Base-by-base conservation (phyloP, 2,113 vertebrate genomes). In the Athene noctua region DNA sequence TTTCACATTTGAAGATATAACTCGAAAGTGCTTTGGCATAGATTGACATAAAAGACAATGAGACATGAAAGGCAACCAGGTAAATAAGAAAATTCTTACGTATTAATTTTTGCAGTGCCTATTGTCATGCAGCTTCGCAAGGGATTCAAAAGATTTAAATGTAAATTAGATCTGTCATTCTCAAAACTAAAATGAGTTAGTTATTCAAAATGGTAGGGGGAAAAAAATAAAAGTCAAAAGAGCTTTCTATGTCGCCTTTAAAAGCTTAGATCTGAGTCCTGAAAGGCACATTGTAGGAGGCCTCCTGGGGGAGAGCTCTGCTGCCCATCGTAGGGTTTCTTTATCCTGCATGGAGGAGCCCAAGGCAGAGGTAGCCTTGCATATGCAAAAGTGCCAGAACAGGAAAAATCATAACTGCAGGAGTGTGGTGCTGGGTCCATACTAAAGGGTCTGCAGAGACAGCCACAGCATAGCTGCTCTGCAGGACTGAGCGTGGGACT, bases 11-110 rank as follows among this genome's bases (percentile, higher is more conserved):
- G 61, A 94, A 80, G 40, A 46, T 42, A 21, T 3, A 86, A 80
- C 30, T 77, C 85, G 40, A 47, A 92, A 88, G 29, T 77, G 36
- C 30, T 11, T 75, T 90, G 42, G 36, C 66, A 40, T 9, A 80
- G 57, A 92, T 38, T 89, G 83, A 68, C 40, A 71, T 68, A 79
- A 86, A 93, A 89, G 68, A 85, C 57, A 87, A 94, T 22, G 66
- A 94, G 82, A 92, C 32, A 68, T 77, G 78, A 97, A 94, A 73
- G 42, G 54, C 80, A 91, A 89, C 70, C 83, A 87, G 77, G 73
- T 89, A 95, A 96, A 92, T 77, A 94, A 75, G 73, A 84, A 86
- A 84, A 77, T 57, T 61, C 27, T 91, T 91, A 84, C 91, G 95
- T 94, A 87, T 54, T 78, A 78, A 77, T 96, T 85, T 91, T 89